A percentile compares a stretch with the other conserved stretches of the same genome.
These are phyloP conservation scores for Parasteatoda lunata DNA, from an alignment of 2,888 invertebrate genomes.

Conservation along the genomic window DNA sequence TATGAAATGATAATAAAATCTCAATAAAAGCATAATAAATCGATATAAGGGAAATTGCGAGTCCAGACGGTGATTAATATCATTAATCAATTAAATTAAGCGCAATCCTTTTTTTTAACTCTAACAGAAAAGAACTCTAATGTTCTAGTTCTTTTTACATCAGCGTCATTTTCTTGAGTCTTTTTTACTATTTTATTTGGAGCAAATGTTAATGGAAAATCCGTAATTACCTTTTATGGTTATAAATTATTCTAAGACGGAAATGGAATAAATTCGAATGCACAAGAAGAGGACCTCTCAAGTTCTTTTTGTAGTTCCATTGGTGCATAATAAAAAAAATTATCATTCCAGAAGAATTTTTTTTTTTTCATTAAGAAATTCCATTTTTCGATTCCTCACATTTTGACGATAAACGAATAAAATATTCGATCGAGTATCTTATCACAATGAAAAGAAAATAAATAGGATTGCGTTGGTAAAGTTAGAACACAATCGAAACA, in stretches of 20 bases:
- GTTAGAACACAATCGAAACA: too few relatives aligned
- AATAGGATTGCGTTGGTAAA: too few relatives aligned
- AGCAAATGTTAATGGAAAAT: conserved; percentile 56
- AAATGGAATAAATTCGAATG: conserved; percentile 16
- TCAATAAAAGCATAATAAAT: conserved; percentile 42
- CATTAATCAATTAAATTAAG: conserved; percentile 60
- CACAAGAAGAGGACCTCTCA: conserved; percentile 1
- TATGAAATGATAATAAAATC: not conserved
- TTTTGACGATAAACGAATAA: not conserved
- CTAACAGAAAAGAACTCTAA: conserved; percentile 34
- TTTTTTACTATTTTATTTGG: conserved; percentile 55
- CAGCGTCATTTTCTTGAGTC: conserved; percentile 45
- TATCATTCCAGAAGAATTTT: not conserved
- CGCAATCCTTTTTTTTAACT: conserved; percentile 60
- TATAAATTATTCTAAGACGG: conserved; percentile 54
- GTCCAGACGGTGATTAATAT: conserved; percentile 44
- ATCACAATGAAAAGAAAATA: too few relatives aligned
- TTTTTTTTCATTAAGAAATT: not conserved
- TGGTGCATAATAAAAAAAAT: not conserved
- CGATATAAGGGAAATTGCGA: conserved; percentile 20
- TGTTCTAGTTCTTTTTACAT: conserved; percentile 39
- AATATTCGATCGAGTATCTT: too few relatives aligned
- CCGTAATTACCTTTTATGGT: conserved; percentile 46
- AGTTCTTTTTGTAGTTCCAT: conserved; percentile 4
- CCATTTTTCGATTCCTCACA: not conserved